Evolutionary conservation across 2,113 vertebrate genomes (phyloP).

Genomic region (Butastur rufipennis): DNA sequence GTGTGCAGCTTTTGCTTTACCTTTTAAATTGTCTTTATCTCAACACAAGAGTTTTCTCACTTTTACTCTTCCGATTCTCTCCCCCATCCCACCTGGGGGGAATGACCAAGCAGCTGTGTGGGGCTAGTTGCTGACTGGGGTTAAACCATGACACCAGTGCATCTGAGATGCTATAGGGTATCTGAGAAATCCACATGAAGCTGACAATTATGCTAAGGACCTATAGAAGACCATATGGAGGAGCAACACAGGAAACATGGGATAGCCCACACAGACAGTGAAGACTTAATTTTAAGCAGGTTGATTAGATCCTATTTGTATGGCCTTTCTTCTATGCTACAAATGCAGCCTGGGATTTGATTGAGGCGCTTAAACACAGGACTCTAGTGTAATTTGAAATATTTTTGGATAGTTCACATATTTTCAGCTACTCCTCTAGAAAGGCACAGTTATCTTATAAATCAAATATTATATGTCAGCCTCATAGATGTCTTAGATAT

Average conservation of each 20-base stretch:
- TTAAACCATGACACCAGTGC: neutral
- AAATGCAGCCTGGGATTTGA: neutral
- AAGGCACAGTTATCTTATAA: neutral
- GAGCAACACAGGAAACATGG: neutral
- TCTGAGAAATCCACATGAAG: neutral
- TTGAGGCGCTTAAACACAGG: neutral
- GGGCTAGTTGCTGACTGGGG: accelerated
- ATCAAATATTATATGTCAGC: neutral
- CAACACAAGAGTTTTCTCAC: neutral
- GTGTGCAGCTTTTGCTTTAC: neutral
- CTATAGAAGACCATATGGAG: neutral
- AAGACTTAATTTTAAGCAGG: neutral
- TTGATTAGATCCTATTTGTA: neutral
- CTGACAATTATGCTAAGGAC: neutral
- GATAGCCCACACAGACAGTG: neutral
- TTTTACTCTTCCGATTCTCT: neutral
- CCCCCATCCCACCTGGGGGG: too few species aligned
- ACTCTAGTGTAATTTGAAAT: neutral
- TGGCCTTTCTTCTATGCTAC: neutral
- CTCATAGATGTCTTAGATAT: neutral
- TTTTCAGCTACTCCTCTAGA: neutral
- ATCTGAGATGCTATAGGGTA: neutral
- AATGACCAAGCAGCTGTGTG: accelerated
- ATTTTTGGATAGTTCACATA: neutral
- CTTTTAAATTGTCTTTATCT: neutral